Conservation (phyloP, 2,113 vertebrate genomes). For the Manacus vitellinus region DNA sequence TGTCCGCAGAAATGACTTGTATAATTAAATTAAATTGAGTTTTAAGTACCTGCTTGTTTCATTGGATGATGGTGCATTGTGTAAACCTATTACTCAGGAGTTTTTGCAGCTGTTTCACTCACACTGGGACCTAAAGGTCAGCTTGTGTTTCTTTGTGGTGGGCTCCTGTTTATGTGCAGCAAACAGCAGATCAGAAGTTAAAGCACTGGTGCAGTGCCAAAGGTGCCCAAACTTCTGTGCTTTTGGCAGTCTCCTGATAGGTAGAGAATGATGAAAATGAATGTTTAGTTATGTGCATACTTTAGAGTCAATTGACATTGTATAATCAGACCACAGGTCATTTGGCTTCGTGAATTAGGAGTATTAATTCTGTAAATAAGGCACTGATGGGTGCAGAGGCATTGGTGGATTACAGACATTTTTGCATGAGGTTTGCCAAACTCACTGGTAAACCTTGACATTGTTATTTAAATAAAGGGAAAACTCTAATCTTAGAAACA, state of each 20-base stretch:
- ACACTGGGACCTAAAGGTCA: neutral
- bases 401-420: neutral
- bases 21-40: neutral
- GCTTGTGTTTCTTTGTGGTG: neutral
- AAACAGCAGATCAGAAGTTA: neutral
- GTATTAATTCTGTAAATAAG: neutral
- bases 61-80: neutral
- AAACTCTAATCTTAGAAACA: fast-evolving
- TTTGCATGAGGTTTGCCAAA: neutral
- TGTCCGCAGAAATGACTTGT: neutral
- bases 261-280: neutral
- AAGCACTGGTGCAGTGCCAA: neutral
- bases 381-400: neutral
- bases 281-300: neutral
- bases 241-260: neutral
- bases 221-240: neutral
- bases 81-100: neutral
- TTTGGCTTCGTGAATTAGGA: neutral
- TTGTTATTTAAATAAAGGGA: neutral
- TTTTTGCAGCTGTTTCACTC: neutral
- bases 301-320: neutral
- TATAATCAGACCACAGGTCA: neutral
- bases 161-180: neutral
- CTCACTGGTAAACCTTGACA: neutral
- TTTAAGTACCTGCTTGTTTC: neutral